Evolutionary conservation across 2,888 invertebrate genomes (phyloP).

Genomic region (Sympetrum striolatum): DNA sequence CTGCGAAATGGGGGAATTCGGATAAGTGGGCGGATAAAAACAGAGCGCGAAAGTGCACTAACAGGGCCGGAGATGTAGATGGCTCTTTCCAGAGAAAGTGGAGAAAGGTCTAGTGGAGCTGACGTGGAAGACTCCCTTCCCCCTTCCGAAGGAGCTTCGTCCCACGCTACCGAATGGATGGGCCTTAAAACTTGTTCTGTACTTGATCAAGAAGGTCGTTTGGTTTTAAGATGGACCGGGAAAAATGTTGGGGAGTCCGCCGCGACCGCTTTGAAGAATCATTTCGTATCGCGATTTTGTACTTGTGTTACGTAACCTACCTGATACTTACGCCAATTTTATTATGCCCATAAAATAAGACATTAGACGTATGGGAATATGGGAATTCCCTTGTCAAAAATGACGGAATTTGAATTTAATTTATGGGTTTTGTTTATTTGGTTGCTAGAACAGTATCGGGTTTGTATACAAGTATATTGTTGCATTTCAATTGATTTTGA

Average conservation of each 20-base stretch:
- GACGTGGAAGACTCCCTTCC: not conserved
- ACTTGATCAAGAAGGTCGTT: not conserved
- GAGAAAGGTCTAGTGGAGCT: not conserved
- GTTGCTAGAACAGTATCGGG: too few species aligned
- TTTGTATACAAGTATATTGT: too few species aligned
- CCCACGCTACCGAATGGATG: conserved; percentile 5
- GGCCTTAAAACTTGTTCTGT: conserved; percentile 15
- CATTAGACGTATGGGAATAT: too few species aligned
- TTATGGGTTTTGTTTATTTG: too few species aligned
- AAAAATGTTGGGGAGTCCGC: not conserved
- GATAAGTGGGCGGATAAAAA: too few species aligned
- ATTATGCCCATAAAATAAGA: too few species aligned
- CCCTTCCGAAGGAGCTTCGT: not conserved
- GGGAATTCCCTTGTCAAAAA: too few species aligned
- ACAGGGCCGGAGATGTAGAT: not conserved
- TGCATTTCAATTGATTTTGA: too few species aligned
- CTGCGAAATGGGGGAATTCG: not conserved
- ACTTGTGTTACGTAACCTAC: not conserved
- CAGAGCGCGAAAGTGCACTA: not conserved
- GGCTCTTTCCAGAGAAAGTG: not conserved
- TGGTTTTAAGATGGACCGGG: not conserved
- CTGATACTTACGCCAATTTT: too few species aligned
- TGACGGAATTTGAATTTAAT: too few species aligned
- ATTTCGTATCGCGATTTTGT: not conserved
- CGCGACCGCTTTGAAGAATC: not conserved